Conservation (phyloP, 2,888 invertebrate genomes). For the Pemphredon lugubris region DNA sequence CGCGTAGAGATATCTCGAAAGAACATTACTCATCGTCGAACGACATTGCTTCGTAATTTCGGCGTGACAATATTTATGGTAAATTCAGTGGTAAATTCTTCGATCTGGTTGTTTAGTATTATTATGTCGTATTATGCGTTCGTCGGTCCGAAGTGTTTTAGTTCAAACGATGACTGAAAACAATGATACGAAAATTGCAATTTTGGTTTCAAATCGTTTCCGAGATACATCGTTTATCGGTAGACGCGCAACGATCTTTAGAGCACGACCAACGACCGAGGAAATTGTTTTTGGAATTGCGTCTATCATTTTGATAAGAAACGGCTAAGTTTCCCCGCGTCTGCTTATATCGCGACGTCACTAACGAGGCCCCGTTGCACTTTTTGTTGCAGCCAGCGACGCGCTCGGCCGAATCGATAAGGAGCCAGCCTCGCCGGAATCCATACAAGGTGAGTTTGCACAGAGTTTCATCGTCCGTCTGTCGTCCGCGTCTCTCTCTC, state of each 20-base stretch:
- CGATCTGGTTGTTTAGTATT: too few species aligned
- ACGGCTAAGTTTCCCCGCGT: constrained; percentile 50
- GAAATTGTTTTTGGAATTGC: constrained; percentile 34
- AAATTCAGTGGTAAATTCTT: too few species aligned
- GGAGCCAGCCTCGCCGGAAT: constrained; percentile 88
- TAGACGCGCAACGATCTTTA: too few species aligned
- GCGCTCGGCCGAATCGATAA: constrained; percentile 87
- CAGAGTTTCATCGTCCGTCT: constrained; percentile 61
- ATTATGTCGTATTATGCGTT: too few species aligned
- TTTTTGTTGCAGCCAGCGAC: constrained; percentile 83
- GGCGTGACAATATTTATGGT: constrained; percentile 20
- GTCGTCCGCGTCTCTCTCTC: constrained; percentile 40
- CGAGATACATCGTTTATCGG: too few species aligned
- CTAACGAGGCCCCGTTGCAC: constrained; percentile 64
- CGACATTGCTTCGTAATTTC: constrained; percentile 24
- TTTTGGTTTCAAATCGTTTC: too few species aligned
- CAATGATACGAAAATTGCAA: too few species aligned
- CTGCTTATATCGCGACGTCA: constrained; percentile 56
- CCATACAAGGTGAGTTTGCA: constrained; percentile 77
- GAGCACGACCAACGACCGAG: not conserved
- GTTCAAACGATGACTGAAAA: too few species aligned
- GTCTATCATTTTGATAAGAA: constrained; percentile 48
- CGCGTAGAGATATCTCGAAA: too few species aligned
- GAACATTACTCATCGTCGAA: too few species aligned
- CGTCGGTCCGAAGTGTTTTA: too few species aligned